Percentiles rank a stretch among this genome's conserved stretches.
These are phyloP conservation scores for Incurvaria masculella DNA, from an alignment of 2,888 invertebrate genomes.

Conservation along the genomic window DNA sequence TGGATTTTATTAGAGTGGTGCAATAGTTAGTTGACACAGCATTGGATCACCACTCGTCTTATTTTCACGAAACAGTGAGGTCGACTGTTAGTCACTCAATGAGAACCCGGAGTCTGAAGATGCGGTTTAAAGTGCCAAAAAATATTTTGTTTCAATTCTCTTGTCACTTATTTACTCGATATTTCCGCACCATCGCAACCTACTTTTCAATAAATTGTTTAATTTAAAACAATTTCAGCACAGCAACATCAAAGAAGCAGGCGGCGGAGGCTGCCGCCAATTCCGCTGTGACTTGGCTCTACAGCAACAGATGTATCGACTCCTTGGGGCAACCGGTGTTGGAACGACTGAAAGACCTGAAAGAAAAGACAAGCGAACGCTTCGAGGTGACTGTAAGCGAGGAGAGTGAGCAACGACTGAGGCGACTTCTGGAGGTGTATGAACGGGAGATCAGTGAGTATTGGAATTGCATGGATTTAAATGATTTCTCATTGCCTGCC, in stretches of 20 bases:
- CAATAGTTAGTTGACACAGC: too few relatives aligned
- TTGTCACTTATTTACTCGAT: conserved; percentile 1
- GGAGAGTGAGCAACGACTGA: conserved; percentile 32
- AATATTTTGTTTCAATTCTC: conserved; percentile 2
- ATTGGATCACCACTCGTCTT: too few relatives aligned
- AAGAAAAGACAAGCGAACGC: conserved; percentile 27
- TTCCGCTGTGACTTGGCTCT: conserved; percentile 54
- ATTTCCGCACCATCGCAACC: neutral
- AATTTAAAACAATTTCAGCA: too few relatives aligned
- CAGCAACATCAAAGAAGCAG: conserved; percentile 47
- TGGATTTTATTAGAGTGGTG: too few relatives aligned
- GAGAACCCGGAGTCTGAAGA: too few relatives aligned
- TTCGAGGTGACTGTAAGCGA: conserved; percentile 30
- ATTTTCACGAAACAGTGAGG: too few relatives aligned
- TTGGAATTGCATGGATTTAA: neutral
- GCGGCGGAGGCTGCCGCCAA: conserved; percentile 54
- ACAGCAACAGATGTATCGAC: conserved; percentile 41
- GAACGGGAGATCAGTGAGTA: conserved; percentile 42
- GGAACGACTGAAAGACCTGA: conserved; percentile 30
- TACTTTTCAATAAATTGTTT: neutral
- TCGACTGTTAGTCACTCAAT: too few relatives aligned
- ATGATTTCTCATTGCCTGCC: too few relatives aligned
- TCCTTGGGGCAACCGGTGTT: conserved; percentile 48
- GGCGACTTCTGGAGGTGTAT: conserved; percentile 41
- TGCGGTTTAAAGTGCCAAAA: neutral